phyloP scores from a whole-genome alignment of 30 jellyfish, hydroid and myxozoan species.

The Hydra vulgaris region DNA sequence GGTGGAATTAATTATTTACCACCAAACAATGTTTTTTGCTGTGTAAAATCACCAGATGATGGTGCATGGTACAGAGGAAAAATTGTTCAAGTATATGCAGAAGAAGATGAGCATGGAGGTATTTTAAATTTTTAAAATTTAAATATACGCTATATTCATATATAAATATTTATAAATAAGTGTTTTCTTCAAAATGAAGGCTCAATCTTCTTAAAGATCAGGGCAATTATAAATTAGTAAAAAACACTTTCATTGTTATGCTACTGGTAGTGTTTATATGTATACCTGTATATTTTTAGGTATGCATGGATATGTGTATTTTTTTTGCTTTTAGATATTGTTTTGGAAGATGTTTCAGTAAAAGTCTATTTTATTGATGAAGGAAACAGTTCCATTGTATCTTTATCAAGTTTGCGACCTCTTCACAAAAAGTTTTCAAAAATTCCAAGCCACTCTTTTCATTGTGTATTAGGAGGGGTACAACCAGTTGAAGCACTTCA shows the following conservation, averaged over 20 bases:
- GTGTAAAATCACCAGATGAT: slow-evolving; percentile 88
- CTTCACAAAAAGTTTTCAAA: slow-evolving; percentile 36
- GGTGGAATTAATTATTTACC: slow-evolving; percentile 92
- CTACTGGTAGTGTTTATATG: too few species aligned
- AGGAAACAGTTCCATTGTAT: slow-evolving; percentile 38
- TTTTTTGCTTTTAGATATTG: not conserved
- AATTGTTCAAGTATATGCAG: slow-evolving; percentile 32
- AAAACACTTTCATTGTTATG: too few species aligned
- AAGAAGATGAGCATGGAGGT: slow-evolving; percentile 22
- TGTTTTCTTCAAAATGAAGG: too few species aligned
- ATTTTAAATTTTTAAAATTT: too few species aligned
- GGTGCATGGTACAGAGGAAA: slow-evolving; percentile 87
- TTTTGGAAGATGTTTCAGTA: slow-evolving; percentile 10
- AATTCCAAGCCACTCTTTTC: slow-evolving; percentile 64
- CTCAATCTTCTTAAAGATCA: too few species aligned
- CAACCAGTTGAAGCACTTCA: slow-evolving; percentile 41
- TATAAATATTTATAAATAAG: too few species aligned
- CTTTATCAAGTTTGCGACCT: slow-evolving; percentile 44
- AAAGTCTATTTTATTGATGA: slow-evolving; percentile 57
- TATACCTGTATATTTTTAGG: too few species aligned
- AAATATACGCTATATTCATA: too few species aligned
- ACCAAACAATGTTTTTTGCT: slow-evolving; percentile 53
- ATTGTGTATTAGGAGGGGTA: slow-evolving; percentile 80
- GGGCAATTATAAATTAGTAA: too few species aligned
- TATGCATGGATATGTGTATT: too few species aligned